Evolutionary conservation across 2,888 invertebrate genomes (phyloP).

Genomic region (Phrixothrix hirtus): DNA sequence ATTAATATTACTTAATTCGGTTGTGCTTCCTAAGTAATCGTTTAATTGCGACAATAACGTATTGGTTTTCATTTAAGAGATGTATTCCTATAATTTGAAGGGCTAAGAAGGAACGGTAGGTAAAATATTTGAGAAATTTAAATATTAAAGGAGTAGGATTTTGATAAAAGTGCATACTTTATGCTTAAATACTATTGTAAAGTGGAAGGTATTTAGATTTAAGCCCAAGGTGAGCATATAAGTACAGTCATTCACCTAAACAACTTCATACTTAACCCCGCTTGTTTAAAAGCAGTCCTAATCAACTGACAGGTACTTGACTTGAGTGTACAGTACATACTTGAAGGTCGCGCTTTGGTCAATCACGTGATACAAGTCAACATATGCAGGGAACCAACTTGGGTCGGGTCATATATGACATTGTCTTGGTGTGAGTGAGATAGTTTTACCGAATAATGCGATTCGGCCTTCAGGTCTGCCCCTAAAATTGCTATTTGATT

Average conservation of each 20-base stretch:
- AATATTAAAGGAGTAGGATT: neutral
- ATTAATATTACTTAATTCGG: conserved; percentile 38
- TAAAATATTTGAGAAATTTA: too few relatives aligned
- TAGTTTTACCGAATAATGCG: conserved; percentile 33
- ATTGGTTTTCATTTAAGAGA: too few relatives aligned
- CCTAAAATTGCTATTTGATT: too few relatives aligned
- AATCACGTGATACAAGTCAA: conserved; percentile 55
- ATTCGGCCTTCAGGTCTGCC: conserved; percentile 31
- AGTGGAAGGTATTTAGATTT: conserved; percentile 47
- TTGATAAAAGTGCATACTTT: conserved; percentile 35
- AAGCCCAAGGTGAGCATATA: conserved; percentile 49
- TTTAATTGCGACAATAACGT: too few relatives aligned
- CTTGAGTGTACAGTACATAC: conserved; percentile 54
- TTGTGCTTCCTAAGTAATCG: conserved; percentile 12
- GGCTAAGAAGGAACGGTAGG: conserved; percentile 29
- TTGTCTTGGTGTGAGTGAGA: conserved; percentile 31
- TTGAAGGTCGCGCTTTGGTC: conserved; percentile 60
- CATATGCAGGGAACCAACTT: conserved; percentile 52
- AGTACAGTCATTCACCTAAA: conserved; percentile 49
- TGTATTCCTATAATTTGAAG: too few relatives aligned
- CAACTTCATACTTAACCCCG: conserved; percentile 38
- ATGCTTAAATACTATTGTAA: conserved; percentile 33
- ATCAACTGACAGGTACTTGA: conserved; percentile 52
- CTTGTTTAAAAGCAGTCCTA: conserved; percentile 31
- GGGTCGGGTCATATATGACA: conserved; percentile 56